A percentile compares a stretch with the other conserved stretches of the same genome.
Evolutionary conservation across 2,888 invertebrate species (phyloP).

Genomic region (Hybos culiciformis): DNA sequence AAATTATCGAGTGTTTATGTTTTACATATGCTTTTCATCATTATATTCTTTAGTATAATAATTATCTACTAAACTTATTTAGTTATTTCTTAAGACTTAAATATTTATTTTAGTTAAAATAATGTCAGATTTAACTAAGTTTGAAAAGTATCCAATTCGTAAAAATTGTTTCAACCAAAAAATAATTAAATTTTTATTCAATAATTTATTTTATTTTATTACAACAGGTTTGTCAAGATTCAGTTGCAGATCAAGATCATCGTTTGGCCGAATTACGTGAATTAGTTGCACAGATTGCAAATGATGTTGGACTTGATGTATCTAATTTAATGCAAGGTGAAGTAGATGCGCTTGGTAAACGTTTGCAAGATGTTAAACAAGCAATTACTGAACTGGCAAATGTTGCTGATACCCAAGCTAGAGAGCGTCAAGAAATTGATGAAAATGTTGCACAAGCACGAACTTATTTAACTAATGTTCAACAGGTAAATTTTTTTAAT

Average conservation of each 20-base stretch:
- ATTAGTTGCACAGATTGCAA: slow-evolving; percentile 63
- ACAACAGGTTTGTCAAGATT: slow-evolving; percentile 58
- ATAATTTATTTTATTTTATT: slow-evolving; percentile 2
- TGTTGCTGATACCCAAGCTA: slow-evolving; percentile 57
- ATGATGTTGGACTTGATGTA: slow-evolving; percentile 59
- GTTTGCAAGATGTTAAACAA: slow-evolving; percentile 61
- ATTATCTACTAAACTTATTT: too few relatives aligned
- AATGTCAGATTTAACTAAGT: too few relatives aligned
- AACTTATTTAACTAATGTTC: slow-evolving; percentile 53
- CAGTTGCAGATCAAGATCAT: slow-evolving; percentile 55
- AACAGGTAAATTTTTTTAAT: slow-evolving; percentile 45
- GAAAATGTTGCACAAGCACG: slow-evolving; percentile 45
- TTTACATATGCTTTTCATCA: too few relatives aligned
- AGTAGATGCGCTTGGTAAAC: slow-evolving; percentile 59
- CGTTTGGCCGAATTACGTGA: slow-evolving; percentile 54
- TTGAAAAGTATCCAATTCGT: too few relatives aligned
- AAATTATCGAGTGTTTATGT: too few relatives aligned
- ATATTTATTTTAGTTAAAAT: too few relatives aligned
- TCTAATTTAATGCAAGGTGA: slow-evolving; percentile 61
- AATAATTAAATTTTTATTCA: too few relatives aligned
- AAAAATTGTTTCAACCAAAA: too few relatives aligned
- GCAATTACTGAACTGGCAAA: slow-evolving; percentile 61
- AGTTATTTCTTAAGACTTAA: too few relatives aligned
- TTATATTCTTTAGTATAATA: too few relatives aligned
- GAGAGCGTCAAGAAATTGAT: slow-evolving; percentile 39